Base-by-base conservation (phyloP, 92 coral and sea anemone species). In the Pocillopora meandrina region DNA sequence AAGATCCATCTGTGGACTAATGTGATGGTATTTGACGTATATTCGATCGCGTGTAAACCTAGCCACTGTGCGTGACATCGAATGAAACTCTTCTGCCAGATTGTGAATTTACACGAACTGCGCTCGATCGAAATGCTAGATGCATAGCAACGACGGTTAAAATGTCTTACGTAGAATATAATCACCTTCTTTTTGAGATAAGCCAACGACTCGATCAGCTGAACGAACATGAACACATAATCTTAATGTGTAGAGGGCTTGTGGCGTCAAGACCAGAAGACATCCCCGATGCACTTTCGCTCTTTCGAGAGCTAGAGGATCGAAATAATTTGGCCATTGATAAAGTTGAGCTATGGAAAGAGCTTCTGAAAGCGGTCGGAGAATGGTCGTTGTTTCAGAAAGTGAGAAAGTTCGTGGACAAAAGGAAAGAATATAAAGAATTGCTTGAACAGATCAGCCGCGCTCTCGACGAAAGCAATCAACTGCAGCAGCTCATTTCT, bases 101-200 rank as follows among this genome's bases (percentile, higher is more conserved):
- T 42, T 42, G 49, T 3, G 49, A 42, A 42, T 3, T 6, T 42
- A 42, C 49, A 2, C 49, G 49, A 42, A 42, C 49, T 6, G 49
- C 49, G 49, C 7, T 42, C 23, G 68, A 18, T 9, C 21, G 26
- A 9, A 20, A 61, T 17, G 12, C 36, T 5, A 65, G 70, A 33
- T 20, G 34, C 13, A 10, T 13, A 13, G 33, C 26, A 65, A 10
- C 14, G 12, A n/a, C 77, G 9, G 61, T 49, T 14, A 4, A 73
- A 56, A 73, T 73, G 77, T 73, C 77, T 19, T 12, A 16, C 12
- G n/a, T 49, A n/a, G 61, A 73, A 36, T 73, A 73, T 34, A 73
- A 20, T 73, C n/a, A 0, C n/a, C 26, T 73, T 18, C 77, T 73
- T 5, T 73, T 49, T 52, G 62, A 73, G 61, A 52, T 73, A 17